Percentiles rank a stretch among this genome's conserved stretches.
Evolutionary conservation across 2,797 vertebrate genomes (phyloP).

Genomic region (Lacerta viridis): DNA sequence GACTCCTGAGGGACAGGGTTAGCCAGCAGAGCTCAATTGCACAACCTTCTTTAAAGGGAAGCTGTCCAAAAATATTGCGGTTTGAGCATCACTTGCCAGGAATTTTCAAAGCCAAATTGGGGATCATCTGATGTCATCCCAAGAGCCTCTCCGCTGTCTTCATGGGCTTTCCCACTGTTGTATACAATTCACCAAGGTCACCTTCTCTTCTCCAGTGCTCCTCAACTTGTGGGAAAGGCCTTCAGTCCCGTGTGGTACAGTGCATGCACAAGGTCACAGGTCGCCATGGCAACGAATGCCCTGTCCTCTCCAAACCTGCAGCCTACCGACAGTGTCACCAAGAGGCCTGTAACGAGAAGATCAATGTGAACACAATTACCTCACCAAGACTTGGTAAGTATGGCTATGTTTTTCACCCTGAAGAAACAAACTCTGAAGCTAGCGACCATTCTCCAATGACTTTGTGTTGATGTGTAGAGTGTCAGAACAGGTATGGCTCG

Average conservation of each 20-base stretch:
- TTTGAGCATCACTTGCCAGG: too few relatives aligned
- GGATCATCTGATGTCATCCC: too few relatives aligned
- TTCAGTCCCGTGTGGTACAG: slow-evolving; percentile 96
- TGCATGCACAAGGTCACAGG: slow-evolving; percentile 97
- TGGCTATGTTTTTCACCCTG: neutral
- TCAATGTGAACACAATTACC: slow-evolving; percentile 95
- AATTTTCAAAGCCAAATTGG: too few relatives aligned
- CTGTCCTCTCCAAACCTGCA: slow-evolving; percentile 84
- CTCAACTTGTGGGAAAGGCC: slow-evolving; percentile 92
- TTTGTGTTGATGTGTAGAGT: neutral
- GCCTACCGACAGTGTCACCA: slow-evolving; percentile 94
- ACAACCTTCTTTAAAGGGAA: neutral
- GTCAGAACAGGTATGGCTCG: neutral
- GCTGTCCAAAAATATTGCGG: neutral
- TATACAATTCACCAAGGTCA: too few relatives aligned
- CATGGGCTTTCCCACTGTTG: too few relatives aligned
- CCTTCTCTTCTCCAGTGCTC: slow-evolving; percentile 87
- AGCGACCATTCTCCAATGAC: too few relatives aligned
- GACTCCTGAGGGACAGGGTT: neutral
- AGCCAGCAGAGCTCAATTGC: too few relatives aligned
- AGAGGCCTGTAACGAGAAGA: slow-evolving; percentile 89
- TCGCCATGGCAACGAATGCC: slow-evolving; percentile 93
- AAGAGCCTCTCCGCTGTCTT: too few relatives aligned
- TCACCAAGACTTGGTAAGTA: slow-evolving; percentile 95
- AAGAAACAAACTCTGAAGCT: neutral